Conservation (phyloP, 2,888 invertebrate genomes). For the Penaeus monodon region DNA sequence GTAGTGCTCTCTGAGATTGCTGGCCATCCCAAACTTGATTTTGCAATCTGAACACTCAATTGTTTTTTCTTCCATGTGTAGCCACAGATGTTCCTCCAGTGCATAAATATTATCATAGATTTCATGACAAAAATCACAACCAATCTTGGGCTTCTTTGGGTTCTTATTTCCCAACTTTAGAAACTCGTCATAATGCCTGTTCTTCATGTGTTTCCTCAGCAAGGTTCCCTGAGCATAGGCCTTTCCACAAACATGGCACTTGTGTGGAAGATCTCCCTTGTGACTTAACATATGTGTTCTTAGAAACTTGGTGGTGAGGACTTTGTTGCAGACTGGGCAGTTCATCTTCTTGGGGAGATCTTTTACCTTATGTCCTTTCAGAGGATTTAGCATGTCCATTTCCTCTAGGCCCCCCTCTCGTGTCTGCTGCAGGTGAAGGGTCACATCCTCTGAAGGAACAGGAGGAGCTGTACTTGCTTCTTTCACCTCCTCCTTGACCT, state of each 20-base stretch:
- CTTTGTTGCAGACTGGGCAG: slow-evolving; percentile 58
- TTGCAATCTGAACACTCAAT: slow-evolving; percentile 57
- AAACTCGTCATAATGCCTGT: slow-evolving; percentile 60
- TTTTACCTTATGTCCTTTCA: slow-evolving; percentile 52
- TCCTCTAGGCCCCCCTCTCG: slow-evolving; percentile 50
- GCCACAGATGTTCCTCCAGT: slow-evolving; percentile 61
- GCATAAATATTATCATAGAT: slow-evolving; percentile 48
- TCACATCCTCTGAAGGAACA: slow-evolving; percentile 30
- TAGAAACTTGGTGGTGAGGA: slow-evolving; percentile 60
- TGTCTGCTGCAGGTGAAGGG: slow-evolving; percentile 53
- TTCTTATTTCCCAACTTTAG: slow-evolving; percentile 53
- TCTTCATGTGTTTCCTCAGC: slow-evolving; percentile 63
- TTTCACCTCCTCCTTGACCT: slow-evolving; percentile 50
- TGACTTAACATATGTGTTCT: slow-evolving; percentile 62
- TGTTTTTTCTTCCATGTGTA: slow-evolving; percentile 58
- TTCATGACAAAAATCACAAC: slow-evolving; percentile 57
- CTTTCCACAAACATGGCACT: slow-evolving; percentile 59
- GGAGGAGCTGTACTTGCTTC: slow-evolving; percentile 8
- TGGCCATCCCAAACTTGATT: slow-evolving; percentile 61
- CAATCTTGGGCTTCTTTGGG: slow-evolving; percentile 58
- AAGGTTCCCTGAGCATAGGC: slow-evolving; percentile 61
- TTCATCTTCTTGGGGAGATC: slow-evolving; percentile 62
- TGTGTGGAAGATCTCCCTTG: slow-evolving; percentile 56
- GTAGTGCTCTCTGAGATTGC: slow-evolving; percentile 58
- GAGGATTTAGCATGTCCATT: slow-evolving; percentile 55